Evolutionary conservation across 2,113 vertebrate genomes (phyloP).

Genomic region (Pterophyllum scalare): DNA sequence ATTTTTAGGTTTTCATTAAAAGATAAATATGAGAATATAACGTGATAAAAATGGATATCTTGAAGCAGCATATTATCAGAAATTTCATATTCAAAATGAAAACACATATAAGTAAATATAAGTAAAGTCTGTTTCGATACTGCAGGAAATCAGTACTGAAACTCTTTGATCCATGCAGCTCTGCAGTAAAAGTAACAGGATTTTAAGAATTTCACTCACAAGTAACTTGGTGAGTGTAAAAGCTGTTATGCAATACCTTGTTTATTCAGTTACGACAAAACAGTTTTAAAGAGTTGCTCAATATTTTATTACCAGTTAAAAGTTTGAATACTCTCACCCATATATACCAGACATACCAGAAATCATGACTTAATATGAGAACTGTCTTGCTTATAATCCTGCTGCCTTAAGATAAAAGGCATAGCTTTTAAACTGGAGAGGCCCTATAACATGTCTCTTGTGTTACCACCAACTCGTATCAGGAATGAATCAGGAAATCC

Average conservation of each 20-base stretch:
- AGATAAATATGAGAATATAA: no score
- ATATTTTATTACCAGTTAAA: background rate
- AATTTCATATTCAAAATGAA: background rate
- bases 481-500: background rate
- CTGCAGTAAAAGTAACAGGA: background rate
- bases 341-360: background rate
- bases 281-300: background rate
- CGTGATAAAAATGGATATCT: background rate
- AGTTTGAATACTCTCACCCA: no score
- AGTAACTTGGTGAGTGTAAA: background rate
- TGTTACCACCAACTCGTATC: background rate
- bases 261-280: background rate
- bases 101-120: background rate
- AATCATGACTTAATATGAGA: rapidly evolving
- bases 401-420: background rate
- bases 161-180: background rate
- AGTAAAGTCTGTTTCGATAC: no score
- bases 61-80: background rate
- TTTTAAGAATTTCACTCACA: background rate
- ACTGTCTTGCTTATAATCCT: background rate
- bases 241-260: background rate
- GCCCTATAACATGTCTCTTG: background rate
- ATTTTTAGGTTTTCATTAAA: no score
- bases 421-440: rapidly evolving
- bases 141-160: no score